Base-by-base conservation (phyloP, 23 tunicate genomes). In the Trididemnum nubilum region DNA sequence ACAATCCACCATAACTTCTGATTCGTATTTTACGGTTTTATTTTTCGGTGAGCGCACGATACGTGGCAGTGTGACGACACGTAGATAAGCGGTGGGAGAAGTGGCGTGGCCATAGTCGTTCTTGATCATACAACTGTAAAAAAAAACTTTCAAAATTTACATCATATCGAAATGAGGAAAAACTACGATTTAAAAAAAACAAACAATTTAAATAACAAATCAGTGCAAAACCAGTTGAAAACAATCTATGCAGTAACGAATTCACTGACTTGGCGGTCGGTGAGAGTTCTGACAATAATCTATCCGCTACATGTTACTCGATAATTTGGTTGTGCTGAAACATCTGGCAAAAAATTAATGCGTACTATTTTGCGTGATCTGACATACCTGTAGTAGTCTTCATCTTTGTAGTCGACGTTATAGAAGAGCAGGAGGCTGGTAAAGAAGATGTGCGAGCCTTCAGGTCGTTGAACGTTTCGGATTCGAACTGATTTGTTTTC, bases 91-190 rank as follows among this genome's bases (percentile, higher is more conserved):
- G 0, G 88, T 86, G 32, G 66, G 76, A 27, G 97, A 92, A 23
- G 37, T 72, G 18, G 85, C 97, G 82, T 78, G 82, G 7, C 97
- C 97, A 33, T 72, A 92, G 1, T 86, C 81, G 78, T 92, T 92
- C 0, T 73, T 79, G 19, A 92, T 83, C 34, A 86, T 77, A 60
- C 97, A 92, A 59, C 97, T 92, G 85, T 7, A 52, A 27, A n/a
- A 40, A 37, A 73, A 5, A 69, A 63, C 25, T 49, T 18, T 49
- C 57, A 12, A 49, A 49, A 49, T 9, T 9, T 12, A 18, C 57
- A 49, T 49, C 57, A 49, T 49, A 9, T 12, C 57, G 18, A 49
- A 49, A 49, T 9, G 57, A 49, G 57, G 57, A 49, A 49, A 49
- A 49, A 49, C 57, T 49, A 49, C 15, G n/a, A n/a, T n/a, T n/a